phyloP scores from a whole-genome alignment of 2,797 vertebrate genomes.

The Myotis vivesi region DNA sequence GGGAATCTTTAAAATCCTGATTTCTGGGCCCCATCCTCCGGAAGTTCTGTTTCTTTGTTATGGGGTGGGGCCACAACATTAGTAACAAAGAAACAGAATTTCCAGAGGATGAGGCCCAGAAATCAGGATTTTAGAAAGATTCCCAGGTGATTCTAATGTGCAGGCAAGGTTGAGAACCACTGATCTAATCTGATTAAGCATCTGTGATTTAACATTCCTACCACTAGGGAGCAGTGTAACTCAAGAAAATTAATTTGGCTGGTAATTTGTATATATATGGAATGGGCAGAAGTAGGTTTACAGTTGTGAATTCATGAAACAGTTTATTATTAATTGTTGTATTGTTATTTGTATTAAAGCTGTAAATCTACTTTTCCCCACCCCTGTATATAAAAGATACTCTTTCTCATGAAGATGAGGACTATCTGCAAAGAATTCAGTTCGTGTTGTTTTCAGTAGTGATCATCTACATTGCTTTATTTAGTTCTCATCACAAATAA shows the following conservation, averaged over 20 bases:
- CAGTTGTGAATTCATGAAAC: background rate
- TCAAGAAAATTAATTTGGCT: slow-evolving; percentile 40
- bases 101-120: no score
- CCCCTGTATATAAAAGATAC: background rate
- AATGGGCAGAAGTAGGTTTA: background rate
- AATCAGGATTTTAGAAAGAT: no score
- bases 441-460: background rate
- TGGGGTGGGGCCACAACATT: no score
- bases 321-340: background rate
- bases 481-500: background rate
- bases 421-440: background rate
- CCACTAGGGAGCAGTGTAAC: slow-evolving; percentile 81
- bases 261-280: background rate
- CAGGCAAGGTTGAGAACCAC: no score
- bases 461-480: background rate
- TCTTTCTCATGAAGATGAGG: background rate
- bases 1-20: no score
- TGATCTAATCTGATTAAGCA: background rate
- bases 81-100: no score
- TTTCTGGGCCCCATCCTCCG: no score
- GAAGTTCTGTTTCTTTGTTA: no score
- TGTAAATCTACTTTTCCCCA: background rate
- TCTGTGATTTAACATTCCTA: background rate
- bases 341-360: background rate
- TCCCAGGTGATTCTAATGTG: no score